A percentile compares a stretch with the other conserved stretches of the same genome.
Conservation (phyloP, 2,888 invertebrate genomes). For the Ennomos fuscantarius region DNA sequence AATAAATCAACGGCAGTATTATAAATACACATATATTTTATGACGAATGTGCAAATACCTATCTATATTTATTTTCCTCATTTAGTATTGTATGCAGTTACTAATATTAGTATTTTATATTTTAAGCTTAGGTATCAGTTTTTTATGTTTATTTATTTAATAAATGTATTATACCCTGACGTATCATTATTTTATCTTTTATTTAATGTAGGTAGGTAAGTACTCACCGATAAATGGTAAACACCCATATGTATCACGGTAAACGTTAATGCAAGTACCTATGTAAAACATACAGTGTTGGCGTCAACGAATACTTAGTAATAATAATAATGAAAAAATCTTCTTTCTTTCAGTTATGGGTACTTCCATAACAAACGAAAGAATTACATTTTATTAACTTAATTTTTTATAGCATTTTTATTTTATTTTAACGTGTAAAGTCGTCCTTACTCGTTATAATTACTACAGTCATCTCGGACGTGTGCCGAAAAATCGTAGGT, state of each 20-base stretch:
- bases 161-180: constrained; percentile 43
- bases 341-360: too few relatives aligned
- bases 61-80: constrained; percentile 15
- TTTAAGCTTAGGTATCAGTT: constrained; percentile 18
- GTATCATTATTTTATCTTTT: constrained; percentile 50
- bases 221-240: constrained; percentile 15
- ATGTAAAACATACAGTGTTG: neutral
- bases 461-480: too few relatives aligned
- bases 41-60: constrained; percentile 10
- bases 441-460: too few relatives aligned
- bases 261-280: constrained; percentile 12
- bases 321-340: too few relatives aligned
- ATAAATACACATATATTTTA: neutral
- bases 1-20: too few relatives aligned
- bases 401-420: too few relatives aligned
- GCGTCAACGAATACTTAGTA: too few relatives aligned
- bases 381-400: too few relatives aligned
- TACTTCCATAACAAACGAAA: too few relatives aligned
- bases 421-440: too few relatives aligned
- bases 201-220: constrained; percentile 43
- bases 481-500: too few relatives aligned
- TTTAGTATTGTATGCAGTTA: constrained; percentile 18
- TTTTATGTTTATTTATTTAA: constrained; percentile 48
- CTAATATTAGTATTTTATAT: constrained; percentile 25
- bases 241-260: too few relatives aligned